These are phyloP conservation scores for Octodon degus DNA, from an alignment of 2,113 vertebrate genomes.

Conservation along the genomic window DNA sequence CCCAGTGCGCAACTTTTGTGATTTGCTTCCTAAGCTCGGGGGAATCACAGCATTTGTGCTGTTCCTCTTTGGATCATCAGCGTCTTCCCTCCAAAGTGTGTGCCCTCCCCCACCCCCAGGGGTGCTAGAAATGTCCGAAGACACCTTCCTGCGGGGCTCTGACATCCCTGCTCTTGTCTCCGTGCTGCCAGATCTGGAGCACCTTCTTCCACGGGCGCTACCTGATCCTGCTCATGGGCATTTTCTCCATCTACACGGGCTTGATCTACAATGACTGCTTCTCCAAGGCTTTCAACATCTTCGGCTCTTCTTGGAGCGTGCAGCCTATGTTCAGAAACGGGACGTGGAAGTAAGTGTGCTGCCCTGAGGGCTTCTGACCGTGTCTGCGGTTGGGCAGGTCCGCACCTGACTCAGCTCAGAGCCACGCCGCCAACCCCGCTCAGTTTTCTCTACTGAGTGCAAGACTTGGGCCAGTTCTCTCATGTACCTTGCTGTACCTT, in stretches of 20 bases:
- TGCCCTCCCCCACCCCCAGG: rapidly evolving
- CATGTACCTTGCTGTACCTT: background rate
- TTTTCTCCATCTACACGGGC: conserved; percentile 98
- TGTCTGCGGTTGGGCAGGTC: background rate
- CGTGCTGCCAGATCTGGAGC: conserved; percentile 92
- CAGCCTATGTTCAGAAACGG: conserved; percentile 94
- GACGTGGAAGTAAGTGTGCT: conserved; percentile 93
- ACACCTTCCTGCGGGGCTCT: rapidly evolving
- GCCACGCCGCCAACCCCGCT: background rate
- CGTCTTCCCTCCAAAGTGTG: background rate
- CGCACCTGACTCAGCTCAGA: background rate
- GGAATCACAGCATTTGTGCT: background rate
- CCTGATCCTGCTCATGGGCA: conserved; percentile 96
- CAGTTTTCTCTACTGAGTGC: background rate
- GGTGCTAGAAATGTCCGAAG: background rate
- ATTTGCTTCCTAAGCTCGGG: background rate
- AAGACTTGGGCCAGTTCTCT: background rate
- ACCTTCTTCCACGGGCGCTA: conserved; percentile 96
- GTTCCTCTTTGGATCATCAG: background rate
- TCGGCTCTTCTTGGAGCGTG: conserved; percentile 96
- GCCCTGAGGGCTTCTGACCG: too few species aligned
- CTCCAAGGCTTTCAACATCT: conserved; percentile 97
- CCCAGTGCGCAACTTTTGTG: background rate
- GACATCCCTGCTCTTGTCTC: background rate
- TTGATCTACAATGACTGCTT: conserved; percentile 99